Percentiles rank a stretch among this genome's conserved stretches.
These are phyloP conservation scores for Sphaeramia orbicularis DNA, from an alignment of 2,797 vertebrate species.

Conservation along the genomic window DNA sequence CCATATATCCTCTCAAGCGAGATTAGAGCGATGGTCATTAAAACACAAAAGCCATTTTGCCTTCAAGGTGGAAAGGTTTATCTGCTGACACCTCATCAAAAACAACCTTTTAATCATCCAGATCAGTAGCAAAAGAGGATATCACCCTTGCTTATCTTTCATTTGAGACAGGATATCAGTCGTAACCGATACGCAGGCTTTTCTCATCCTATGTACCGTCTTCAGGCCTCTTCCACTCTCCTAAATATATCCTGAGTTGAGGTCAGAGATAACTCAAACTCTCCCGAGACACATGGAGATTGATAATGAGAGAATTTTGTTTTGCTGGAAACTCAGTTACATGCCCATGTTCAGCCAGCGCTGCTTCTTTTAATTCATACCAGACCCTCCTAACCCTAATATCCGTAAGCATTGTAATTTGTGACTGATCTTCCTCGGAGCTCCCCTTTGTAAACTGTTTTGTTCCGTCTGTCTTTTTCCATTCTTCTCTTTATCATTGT, in stretches of 20 bases:
- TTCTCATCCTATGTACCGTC: conserved; percentile 60
- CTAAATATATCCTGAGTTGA: conserved; percentile 43
- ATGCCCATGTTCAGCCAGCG: conserved; percentile 7
- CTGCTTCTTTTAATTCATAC: conserved; percentile 49
- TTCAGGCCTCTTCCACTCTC: conserved; percentile 49
- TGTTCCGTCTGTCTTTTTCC: conserved; percentile 41
- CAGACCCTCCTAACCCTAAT: conserved; percentile 44
- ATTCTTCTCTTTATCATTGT: conserved; percentile 44
- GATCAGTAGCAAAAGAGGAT: conserved; percentile 62
- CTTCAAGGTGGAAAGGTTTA: conserved; percentile 61
- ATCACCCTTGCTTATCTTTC: conserved; percentile 71
- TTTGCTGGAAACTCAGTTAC: conserved; percentile 40
- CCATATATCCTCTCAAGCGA: conserved; percentile 15
- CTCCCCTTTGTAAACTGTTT: conserved; percentile 47
- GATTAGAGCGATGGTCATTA: conserved; percentile 20
- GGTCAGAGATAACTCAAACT: conserved; percentile 55
- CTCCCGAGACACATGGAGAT: conserved; percentile 49
- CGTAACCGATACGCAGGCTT: conserved; percentile 46
- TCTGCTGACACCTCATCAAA: conserved; percentile 62
- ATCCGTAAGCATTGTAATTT: conserved; percentile 48
- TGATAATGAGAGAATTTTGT: conserved; percentile 43
- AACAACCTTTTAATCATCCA: conserved; percentile 70
- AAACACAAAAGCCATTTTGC: conserved; percentile 16
- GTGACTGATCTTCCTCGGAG: conserved; percentile 17
- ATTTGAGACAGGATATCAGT: conserved; percentile 77